Percentiles rank a stretch among this genome's conserved stretches.
Conservation (phyloP, 2,113 vertebrate genomes). For the Esox niger region DNA sequence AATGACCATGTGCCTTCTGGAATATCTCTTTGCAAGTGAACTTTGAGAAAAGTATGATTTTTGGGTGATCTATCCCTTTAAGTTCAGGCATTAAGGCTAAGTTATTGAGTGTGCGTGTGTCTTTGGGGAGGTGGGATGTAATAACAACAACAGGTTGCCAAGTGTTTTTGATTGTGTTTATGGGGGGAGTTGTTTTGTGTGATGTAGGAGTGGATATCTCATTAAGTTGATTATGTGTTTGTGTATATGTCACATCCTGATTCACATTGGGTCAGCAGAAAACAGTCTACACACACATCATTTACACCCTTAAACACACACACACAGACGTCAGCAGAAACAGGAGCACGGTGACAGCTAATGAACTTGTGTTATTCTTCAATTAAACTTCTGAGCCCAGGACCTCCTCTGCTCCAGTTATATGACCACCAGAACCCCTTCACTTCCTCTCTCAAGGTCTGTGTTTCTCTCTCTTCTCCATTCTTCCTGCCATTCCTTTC, state of each 20-base stretch:
- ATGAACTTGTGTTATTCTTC: constrained; percentile 73
- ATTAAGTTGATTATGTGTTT: constrained; percentile 7
- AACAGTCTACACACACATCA: constrained; percentile 10
- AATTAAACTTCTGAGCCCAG: constrained; percentile 62
- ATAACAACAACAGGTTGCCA: neutral
- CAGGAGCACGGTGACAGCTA: constrained; percentile 51
- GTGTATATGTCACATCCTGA: constrained; percentile 28
- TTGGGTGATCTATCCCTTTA: too few relatives aligned
- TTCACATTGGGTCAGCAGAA: neutral
- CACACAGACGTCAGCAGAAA: constrained; percentile 69
- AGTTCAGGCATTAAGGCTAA: too few relatives aligned
- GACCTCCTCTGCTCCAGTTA: constrained; percentile 51
- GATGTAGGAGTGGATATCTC: constrained; percentile 39
- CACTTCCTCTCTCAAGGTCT: constrained; percentile 26
- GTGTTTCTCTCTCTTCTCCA: constrained; percentile 6
- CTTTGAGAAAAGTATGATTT: too few relatives aligned
- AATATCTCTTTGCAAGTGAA: too few relatives aligned
- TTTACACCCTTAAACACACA: constrained; percentile 22
- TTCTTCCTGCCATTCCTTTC: constrained; percentile 7
- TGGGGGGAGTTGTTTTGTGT: constrained; percentile 51
- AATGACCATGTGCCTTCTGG: too few relatives aligned
- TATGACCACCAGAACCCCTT: constrained; percentile 23
- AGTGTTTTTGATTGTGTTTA: neutral
- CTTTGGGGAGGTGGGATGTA: neutral
- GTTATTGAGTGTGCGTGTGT: neutral